Percentiles rank a stretch among this genome's conserved stretches.
Evolutionary conservation across 2,797 vertebrate genomes (phyloP).

Genomic region (Hemibagrus guttatus): DNA sequence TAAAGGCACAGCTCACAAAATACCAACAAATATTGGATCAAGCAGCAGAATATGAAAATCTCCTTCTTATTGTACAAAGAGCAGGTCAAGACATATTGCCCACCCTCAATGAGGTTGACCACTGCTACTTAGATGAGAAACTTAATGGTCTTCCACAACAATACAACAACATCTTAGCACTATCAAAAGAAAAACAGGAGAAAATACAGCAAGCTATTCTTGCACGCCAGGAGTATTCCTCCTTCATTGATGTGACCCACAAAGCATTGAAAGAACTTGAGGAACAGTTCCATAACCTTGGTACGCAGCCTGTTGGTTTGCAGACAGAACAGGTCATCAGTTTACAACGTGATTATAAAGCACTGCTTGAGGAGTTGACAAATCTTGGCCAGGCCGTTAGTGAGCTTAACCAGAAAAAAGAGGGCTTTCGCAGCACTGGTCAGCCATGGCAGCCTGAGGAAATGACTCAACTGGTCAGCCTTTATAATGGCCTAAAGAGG

Average conservation of each 20-base stretch:
- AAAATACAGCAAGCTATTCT: conserved; percentile 88
- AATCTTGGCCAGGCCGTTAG: conserved; percentile 82
- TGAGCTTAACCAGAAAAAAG: conserved; percentile 91
- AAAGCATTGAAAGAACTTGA: conserved; percentile 87
- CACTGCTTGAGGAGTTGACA: conserved; percentile 78
- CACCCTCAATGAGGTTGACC: conserved; percentile 90
- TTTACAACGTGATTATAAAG: conserved; percentile 76
- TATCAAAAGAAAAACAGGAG: conserved; percentile 93
- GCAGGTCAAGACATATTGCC: conserved; percentile 90
- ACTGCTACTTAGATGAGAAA: conserved; percentile 91
- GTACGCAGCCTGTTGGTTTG: conserved; percentile 75
- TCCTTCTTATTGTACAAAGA: conserved; percentile 89
- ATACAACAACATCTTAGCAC: conserved; percentile 82
- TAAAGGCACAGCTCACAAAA: conserved; percentile 81
- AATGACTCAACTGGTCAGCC: conserved; percentile 79
- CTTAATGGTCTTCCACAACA: conserved; percentile 89
- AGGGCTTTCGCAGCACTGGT: conserved; percentile 88
- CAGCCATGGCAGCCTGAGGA: conserved; percentile 87
- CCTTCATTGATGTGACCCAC: conserved; percentile 86
- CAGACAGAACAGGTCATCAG: conserved; percentile 72
- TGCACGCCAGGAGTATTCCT: conserved; percentile 86
- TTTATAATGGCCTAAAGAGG: conserved; percentile 81
- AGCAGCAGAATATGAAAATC: conserved; percentile 91
- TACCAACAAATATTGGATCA: conserved; percentile 91
- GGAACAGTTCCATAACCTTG: conserved; percentile 85